phyloP scores from a whole-genome alignment of 2,113 vertebrate genomes.

The Microcebus griseorufus region DNA sequence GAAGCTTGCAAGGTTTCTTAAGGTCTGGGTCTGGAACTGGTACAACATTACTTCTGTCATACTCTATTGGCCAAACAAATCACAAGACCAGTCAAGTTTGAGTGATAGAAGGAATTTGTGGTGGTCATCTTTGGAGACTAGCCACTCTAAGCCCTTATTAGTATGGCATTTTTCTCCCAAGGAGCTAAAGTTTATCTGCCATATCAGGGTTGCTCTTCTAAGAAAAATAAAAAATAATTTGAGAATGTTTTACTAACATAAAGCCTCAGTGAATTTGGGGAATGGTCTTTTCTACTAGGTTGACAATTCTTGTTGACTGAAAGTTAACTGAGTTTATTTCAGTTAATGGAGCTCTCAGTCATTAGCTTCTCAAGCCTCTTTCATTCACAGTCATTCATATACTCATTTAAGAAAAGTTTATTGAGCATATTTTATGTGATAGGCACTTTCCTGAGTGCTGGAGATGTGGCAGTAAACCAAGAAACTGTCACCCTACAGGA shows the following conservation, averaged over 20 bases:
- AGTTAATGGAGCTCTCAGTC: not conserved
- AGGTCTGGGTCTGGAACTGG: not conserved
- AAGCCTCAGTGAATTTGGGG: not conserved
- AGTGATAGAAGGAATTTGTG: not conserved
- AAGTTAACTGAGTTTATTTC: not conserved
- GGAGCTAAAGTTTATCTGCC: not conserved
- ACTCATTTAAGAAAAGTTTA: not conserved
- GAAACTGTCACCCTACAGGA: not conserved
- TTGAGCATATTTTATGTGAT: not conserved
- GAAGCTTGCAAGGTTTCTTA: not conserved
- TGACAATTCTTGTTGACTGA: not conserved
- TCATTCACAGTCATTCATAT: not conserved
- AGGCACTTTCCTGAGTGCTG: not conserved
- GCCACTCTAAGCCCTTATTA: not conserved
- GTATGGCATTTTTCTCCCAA: not conserved
- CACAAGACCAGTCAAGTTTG: not conserved
- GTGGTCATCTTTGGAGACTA: not conserved
- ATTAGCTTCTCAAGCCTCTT: not conserved
- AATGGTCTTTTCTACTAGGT: not conserved
- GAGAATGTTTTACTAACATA: not conserved
- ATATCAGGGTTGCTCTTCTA: not conserved
- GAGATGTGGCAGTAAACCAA: not conserved
- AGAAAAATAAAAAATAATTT: not conserved
- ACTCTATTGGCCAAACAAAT: not conserved
- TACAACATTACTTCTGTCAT: not conserved